Base-by-base conservation (phyloP, 2,888 invertebrate genomes). In the Phlogophora meticulosa region DNA sequence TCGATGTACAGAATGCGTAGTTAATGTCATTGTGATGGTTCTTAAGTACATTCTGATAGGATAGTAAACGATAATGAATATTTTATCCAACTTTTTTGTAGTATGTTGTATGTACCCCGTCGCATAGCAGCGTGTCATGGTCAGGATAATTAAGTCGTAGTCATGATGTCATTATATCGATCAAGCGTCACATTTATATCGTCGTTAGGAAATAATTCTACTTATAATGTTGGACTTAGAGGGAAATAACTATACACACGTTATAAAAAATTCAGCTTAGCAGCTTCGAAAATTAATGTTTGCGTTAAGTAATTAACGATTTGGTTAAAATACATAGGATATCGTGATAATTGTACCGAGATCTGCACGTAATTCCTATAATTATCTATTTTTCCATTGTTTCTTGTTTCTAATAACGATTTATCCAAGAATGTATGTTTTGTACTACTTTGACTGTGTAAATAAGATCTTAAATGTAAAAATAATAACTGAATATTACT, bases 361-460 rank as follows among this genome's bases (percentile, higher is more conserved):
- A 59, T n/a, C 59, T 75, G 45, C 63, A 64, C 17, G 70, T 57
- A 53, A 69, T 64, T 57, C 56, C 49, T 34, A 58, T 59, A 13
- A 43, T 40, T 38, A 43, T 22, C 20, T 22, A 4, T n/a, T 2
- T n/a, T n/a, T n/a, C 17, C 17, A 65, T 34, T 56, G 38, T 61
- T 57, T 58, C 17, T 43, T 40, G 38, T 17, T 58, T 32, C 13
- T 42, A 58, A 13, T 36, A 49, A 13, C 17, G 11, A 51, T 32
- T 62, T 65, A 65, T 20, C 13, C 53, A 45, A 56, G 10, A 42
- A 51, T 51, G 15, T 52, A 42, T 45, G 24, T 45, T 67, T 64
- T 58, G 45, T 67, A 59, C 55, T 46, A 49, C 22, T 48, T 51
- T 59, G 76, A 67, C 67, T 80, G 76, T 76, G 62, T 78, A 68